phyloP scores from a whole-genome alignment of 2,113 vertebrate genomes.

The Rattus rattus region DNA sequence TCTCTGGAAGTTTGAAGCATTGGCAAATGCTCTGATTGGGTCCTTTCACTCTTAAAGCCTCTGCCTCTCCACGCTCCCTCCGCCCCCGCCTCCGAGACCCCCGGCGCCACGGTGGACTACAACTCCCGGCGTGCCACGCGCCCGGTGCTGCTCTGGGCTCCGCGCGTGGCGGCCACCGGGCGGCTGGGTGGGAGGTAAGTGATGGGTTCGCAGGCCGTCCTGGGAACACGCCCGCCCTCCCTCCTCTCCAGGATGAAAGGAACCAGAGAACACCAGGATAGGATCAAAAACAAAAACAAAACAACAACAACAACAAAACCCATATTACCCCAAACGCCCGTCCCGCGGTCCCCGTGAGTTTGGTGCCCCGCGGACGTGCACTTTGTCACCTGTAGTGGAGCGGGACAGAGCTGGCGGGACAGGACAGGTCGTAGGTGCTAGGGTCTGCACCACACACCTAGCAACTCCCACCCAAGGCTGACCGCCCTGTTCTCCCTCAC shows the following conservation, averaged over 20 bases:
- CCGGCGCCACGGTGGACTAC: constrained; percentile 62
- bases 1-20: neutral
- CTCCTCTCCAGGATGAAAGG: neutral
- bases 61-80: neutral
- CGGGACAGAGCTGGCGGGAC: neutral
- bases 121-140: constrained; percentile 77
- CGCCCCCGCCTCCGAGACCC: neutral
- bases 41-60: fast-evolving
- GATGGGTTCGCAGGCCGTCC: constrained; percentile 1
- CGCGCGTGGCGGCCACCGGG: constrained; percentile 33
- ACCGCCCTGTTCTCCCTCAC: neutral
- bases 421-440: neutral
- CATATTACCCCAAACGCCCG: neutral
- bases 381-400: constrained; percentile 38
- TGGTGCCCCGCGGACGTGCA: constrained; percentile 19
- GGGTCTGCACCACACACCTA: constrained; percentile 3
- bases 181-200: constrained; percentile 75
- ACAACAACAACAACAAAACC: no score
- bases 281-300: neutral
- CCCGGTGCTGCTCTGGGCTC: neutral
- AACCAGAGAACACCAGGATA: neutral
- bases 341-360: neutral
- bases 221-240: neutral
- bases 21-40: fast-evolving
- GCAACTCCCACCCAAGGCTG: neutral